phyloP scores from a whole-genome alignment of 2,797 vertebrate species.

The Acanthis flammea region DNA sequence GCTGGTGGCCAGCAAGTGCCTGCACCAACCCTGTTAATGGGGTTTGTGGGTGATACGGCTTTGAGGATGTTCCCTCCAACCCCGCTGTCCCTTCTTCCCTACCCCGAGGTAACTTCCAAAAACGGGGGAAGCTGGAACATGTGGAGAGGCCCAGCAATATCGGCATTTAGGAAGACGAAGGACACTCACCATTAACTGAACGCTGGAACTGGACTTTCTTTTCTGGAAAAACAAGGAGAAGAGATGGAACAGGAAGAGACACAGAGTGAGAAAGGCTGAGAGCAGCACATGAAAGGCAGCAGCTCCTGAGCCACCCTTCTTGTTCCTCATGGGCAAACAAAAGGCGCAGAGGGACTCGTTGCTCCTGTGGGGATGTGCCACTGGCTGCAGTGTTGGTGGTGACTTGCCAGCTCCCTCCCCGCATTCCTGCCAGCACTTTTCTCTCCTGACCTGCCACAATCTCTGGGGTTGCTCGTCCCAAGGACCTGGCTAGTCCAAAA shows the following conservation, averaged over 20 bases:
- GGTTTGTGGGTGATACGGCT: constrained; percentile 67
- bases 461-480: not conserved
- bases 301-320: constrained; percentile 65
- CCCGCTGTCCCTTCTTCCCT: constrained; percentile 73
- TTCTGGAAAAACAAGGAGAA: constrained; percentile 92
- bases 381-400: not conserved
- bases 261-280: constrained; percentile 80
- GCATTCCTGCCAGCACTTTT: not conserved
- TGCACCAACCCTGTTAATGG: constrained; percentile 60
- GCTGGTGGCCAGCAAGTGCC: constrained; percentile 51
- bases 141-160: constrained; percentile 77
- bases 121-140: constrained; percentile 68
- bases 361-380: not conserved
- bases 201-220: constrained; percentile 93
- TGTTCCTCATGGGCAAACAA: not conserved
- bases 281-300: constrained; percentile 66
- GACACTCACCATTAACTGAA: constrained; percentile 92
- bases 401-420: not conserved
- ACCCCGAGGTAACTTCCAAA: constrained; percentile 72
- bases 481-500: not conserved
- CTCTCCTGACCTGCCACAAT: not conserved
- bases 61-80: constrained; percentile 73
- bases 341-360: not conserved
- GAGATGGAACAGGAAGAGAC: constrained; percentile 87
- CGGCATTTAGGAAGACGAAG: constrained; percentile 78